Evolutionary conservation across 2,888 invertebrate genomes (phyloP), one percentile per base, ranked within the genome.

Genomic region (Therioaphis trifolii): DNA sequence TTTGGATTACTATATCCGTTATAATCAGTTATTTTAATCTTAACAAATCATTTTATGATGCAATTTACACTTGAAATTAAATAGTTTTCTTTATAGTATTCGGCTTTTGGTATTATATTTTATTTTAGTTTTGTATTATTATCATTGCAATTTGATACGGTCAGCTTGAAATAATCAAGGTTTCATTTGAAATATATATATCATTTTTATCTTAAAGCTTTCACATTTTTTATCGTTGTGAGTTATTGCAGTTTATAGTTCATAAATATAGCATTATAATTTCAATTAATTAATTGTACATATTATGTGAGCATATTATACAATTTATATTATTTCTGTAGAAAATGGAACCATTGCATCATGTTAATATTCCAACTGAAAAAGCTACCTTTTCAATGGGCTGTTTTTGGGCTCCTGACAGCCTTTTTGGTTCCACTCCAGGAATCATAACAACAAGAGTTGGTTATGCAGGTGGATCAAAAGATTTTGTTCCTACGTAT

Each of bases 391-490:
- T 96, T 88, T 96, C 95, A 15, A 96, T 96, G 96, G 95, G 95
- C 18, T 97, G 96, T 89, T 97, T 97, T 89, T 97, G 97, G 97
- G 95, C 95, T 46, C 94, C 94, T 80, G 96, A 96, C 88, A 93
- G 94, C 1, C 90, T 95, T 80, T 96, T 94, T 88, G 96, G 96
- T 2, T 93, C 92, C 18, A 92, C 92, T 76, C 89, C 88, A 29
- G 94, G 94, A 27, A 94, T 98, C 27, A 89, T 97, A 76, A 92
- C 95, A 84, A 98, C 98, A n/a, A 91, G 95, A 85, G 98, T 98
- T 46, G 98, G 98, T 21, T 98, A 96, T 89, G 92, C 96, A 1
- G 98, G 97, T 18, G 98, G 98, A 68, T 92, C 92, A 74, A 66
- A 63, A 11, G 92, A 92, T 74, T 90, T 91, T 85, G 92, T 92